Evolutionary conservation across 2,888 invertebrate species (phyloP).

Genomic region (Belgica antarctica): DNA sequence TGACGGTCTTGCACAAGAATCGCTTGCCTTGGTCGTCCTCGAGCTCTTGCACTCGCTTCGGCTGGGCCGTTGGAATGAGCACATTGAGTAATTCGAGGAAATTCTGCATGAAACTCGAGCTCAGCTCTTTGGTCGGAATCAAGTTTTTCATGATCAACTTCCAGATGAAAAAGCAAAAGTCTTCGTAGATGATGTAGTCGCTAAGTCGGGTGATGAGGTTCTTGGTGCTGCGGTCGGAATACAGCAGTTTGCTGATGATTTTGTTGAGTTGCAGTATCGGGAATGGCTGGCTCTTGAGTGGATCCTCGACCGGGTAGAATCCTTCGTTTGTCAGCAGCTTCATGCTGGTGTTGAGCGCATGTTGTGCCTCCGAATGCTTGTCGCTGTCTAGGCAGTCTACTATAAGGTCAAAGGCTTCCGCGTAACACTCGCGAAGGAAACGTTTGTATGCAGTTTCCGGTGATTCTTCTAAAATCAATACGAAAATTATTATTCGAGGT

Average conservation of each 20-base stretch:
- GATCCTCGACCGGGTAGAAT: slow-evolving; percentile 62
- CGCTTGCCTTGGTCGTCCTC: slow-evolving; percentile 48
- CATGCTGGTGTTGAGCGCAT: slow-evolving; percentile 70
- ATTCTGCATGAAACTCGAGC: slow-evolving; percentile 61
- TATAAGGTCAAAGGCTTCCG: slow-evolving; percentile 62
- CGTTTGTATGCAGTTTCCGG: slow-evolving; percentile 64
- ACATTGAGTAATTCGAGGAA: slow-evolving; percentile 64
- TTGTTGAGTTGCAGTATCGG: slow-evolving; percentile 67
- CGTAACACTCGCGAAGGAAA: slow-evolving; percentile 71
- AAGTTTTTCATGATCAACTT: slow-evolving; percentile 60
- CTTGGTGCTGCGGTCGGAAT: slow-evolving; percentile 61
- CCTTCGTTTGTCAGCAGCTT: slow-evolving; percentile 72
- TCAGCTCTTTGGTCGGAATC: slow-evolving; percentile 57
- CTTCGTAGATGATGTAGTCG: slow-evolving; percentile 71
- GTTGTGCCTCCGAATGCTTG: slow-evolving; percentile 58
- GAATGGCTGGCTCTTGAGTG: slow-evolving; percentile 56
- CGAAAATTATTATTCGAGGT: background rate
- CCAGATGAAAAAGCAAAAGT: slow-evolving; percentile 73
- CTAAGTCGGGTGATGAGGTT: slow-evolving; percentile 67
- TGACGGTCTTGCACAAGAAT: slow-evolving; percentile 25
- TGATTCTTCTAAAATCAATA: slow-evolving; percentile 56
- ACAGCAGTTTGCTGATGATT: slow-evolving; percentile 64
- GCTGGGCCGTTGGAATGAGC: slow-evolving; percentile 54
- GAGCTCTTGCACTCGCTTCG: slow-evolving; percentile 52
- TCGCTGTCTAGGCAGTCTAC: slow-evolving; percentile 60